Percentiles rank a stretch among this genome's conserved stretches.
Evolutionary conservation across 2,797 vertebrate species (phyloP).

Genomic region (Smutsia temminckii): DNA sequence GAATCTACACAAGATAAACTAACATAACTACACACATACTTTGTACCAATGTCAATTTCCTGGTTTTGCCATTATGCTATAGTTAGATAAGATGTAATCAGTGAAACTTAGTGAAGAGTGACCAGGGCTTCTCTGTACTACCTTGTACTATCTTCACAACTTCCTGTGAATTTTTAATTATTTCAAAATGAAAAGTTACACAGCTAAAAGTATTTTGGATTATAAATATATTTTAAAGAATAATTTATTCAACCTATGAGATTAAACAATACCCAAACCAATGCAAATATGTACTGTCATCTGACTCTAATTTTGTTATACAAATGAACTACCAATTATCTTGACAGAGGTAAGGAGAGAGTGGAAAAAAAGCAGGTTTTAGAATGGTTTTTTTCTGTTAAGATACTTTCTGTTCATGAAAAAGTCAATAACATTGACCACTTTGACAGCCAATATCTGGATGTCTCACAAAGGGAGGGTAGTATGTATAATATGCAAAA

Average conservation of each 20-base stretch:
- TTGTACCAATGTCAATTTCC: neutral
- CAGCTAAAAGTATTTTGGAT: slow-evolving; percentile 17
- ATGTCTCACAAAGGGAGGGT: slow-evolving; percentile 55
- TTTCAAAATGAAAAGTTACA: slow-evolving; percentile 37
- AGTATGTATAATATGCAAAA: neutral
- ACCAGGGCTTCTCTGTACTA: neutral
- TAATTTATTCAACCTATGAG: slow-evolving; percentile 66
- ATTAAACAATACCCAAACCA: slow-evolving; percentile 47
- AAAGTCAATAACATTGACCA: slow-evolving; percentile 29
- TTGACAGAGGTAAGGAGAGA: slow-evolving; percentile 48
- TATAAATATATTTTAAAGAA: slow-evolving; percentile 59
- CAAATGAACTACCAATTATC: slow-evolving; percentile 26
- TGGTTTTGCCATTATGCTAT: neutral
- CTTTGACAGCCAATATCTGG: slow-evolving; percentile 61
- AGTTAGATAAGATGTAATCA: neutral
- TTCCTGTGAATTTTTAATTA: slow-evolving; percentile 13
- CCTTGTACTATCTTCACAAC: neutral
- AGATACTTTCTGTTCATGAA: slow-evolving; percentile 47
- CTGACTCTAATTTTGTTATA: slow-evolving; percentile 50
- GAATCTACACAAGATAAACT: neutral
- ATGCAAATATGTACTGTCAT: slow-evolving; percentile 18
- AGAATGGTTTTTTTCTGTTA: slow-evolving; percentile 17
- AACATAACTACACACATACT: neutral
- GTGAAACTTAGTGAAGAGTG: neutral
- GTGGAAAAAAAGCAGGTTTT: neutral